Base-by-base conservation (phyloP, 2,113 vertebrate species). In the Meleagris gallopavo region DNA sequence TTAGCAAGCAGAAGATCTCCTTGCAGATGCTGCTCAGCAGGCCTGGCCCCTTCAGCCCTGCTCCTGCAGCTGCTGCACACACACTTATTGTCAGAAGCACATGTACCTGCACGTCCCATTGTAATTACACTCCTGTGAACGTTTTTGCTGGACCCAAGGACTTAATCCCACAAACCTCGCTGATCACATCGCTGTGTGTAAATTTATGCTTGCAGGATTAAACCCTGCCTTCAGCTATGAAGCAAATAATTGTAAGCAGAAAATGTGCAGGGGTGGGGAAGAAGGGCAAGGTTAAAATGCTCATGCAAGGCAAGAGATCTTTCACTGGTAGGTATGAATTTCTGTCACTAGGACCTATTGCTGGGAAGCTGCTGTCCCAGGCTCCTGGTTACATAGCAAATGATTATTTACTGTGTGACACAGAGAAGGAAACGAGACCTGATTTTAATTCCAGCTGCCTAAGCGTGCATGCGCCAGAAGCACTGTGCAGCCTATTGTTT, bases 191-290 rank as follows among this genome's bases (percentile, higher is more conserved):
- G 0, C 67, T 45, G 38, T 65, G 73, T 82, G 90, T 91, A 82
- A 93, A 66, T 83, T 83, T 82, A 60, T 64, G 64, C 65, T 81
- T 67, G 73, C 17, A 69, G 90, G 80, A 94, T 78, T 90, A 96
- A 94, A 75, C 0, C 12, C 48, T 88, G 86, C 86, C 89, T 89
- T 83, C 71, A 83, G 91, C 84, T 4, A 91, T 30, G 67, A 91
- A 78, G 27, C 64, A 85, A 92, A 90, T 93, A 95, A 91, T 79
- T 84, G 13, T 48, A 41, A 83, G 74, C 84, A 88, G 55, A 88
- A 93, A 93, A 61, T 45, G 18, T 3, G 71, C 38, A 20, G 54
- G 60, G 36, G 66, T 32, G 74, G 67, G 43, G 66, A 45, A 79
- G 48, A 41, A 84, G 19, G 70, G 48, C 24, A 38, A 34, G 43